Base-by-base conservation (phyloP, 37 sponge, comb jelly and placozoan genomes). In the Sycon ciliatum region DNA sequence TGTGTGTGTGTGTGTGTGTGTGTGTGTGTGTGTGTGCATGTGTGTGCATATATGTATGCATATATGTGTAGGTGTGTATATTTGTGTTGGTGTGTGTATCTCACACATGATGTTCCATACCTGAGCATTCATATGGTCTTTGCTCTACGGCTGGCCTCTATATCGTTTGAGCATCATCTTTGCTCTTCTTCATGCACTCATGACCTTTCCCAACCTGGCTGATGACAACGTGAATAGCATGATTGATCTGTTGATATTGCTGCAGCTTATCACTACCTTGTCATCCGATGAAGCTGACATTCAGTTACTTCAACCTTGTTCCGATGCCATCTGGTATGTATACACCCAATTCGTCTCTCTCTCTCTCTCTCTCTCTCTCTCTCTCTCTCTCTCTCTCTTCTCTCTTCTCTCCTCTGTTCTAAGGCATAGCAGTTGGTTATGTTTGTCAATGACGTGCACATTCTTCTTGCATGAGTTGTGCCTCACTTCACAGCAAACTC, bases 311-410 rank as follows among this genome's bases (percentile, higher is more conserved):
- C 7, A 9, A 60, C 63, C 63, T 60, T 18, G 9, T 60, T 11
- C 16, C 9, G 26, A 22, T 9, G 16, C 9, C 63, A 60, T 60
- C 16, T 60, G 63, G 63, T 60, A 60, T 9, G 13, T 13, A 42
- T 42, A 13, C 13, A 31, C 2, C 65, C 28, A 2, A 2, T 4
- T 64, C 32, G 30, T 4, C 32, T 29, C 33, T 64, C 65, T 64
- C 33, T 64, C 2, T 4, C 33, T 64, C 31, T 64, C 65, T 64
- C 30, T 1, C 65, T 4, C 33, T 73, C 28, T 89, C 80, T 71
- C 85, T 74, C 75, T 85, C 76, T 61, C 76, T 71, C 36, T 42
- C 13, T 42, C 49, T 42, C 13, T 42, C 49, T 42, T 18, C 49
- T 42, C 9, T 18, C 49, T 42, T 42, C 49, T 42, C 9, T 42